These are phyloP conservation scores for Cairina moschata DNA, from an alignment of 2,113 vertebrate genomes.

Conservation along the genomic window DNA sequence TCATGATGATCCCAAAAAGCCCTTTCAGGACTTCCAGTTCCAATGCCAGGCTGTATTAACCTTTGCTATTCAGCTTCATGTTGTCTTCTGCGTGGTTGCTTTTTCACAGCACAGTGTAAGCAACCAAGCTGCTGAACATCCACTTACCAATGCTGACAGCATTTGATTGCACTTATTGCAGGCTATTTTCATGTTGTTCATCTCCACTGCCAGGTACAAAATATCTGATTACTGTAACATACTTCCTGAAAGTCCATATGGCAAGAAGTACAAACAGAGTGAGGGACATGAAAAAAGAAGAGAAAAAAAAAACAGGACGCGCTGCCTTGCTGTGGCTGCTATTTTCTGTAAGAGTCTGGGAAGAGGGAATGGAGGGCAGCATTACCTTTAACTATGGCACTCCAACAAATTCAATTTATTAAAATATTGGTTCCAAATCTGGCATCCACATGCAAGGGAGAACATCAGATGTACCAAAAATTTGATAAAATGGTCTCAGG, in stretches of 20 bases:
- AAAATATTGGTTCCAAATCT: not conserved
- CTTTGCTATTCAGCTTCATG: not conserved
- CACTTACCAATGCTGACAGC: not conserved
- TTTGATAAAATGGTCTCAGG: not conserved
- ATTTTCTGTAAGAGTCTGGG: not conserved
- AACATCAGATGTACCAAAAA: not conserved
- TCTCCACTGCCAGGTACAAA: not conserved
- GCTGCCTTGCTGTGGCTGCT: not conserved
- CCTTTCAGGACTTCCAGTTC: too few species aligned
- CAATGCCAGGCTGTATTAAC: not conserved
- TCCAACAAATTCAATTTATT: not conserved
- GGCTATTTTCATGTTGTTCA: not conserved
- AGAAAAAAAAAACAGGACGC: too few species aligned
- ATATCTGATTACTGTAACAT: not conserved
- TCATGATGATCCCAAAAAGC: not conserved
- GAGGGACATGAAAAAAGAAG: accelerated
- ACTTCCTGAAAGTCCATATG: not conserved
- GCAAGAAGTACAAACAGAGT: not conserved
- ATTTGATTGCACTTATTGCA: not conserved
- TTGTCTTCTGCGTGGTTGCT: not conserved
- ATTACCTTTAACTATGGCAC: not conserved
- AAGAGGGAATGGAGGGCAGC: not conserved
- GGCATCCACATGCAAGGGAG: not conserved
- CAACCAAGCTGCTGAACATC: not conserved
- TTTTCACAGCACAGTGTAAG: not conserved